Percentiles rank a stretch among this genome's conserved stretches.
Conservation (phyloP, 2,888 invertebrate genomes). For the Matsumyia berberina region DNA sequence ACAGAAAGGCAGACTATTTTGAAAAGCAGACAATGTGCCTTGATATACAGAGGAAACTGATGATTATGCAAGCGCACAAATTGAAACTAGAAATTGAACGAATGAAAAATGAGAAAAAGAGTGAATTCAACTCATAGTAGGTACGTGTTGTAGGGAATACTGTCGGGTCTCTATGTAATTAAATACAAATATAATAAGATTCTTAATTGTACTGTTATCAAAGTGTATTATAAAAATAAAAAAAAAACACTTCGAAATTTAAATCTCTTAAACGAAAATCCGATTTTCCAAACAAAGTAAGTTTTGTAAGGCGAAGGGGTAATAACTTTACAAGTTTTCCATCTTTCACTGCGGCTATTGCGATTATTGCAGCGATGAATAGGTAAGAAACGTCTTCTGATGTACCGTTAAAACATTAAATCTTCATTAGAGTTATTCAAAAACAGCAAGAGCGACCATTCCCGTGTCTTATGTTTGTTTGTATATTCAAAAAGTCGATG, state of each 20-base stretch:
- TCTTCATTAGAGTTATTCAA: too few species aligned
- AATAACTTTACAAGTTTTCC: too few species aligned
- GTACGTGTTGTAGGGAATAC: background rate
- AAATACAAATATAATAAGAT: constrained; percentile 14
- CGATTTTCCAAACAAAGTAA: too few species aligned
- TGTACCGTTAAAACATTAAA: too few species aligned
- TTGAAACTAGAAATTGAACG: constrained; percentile 62
- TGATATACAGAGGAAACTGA: constrained; percentile 58
- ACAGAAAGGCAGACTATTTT: constrained; percentile 63
- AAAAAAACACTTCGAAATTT: background rate
- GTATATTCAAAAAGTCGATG: too few species aligned
- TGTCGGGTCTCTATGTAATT: background rate
- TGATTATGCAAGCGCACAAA: constrained; percentile 66
- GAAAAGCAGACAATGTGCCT: constrained; percentile 58
- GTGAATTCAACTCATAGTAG: constrained; percentile 12
- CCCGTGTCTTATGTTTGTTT: too few species aligned
- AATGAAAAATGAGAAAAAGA: constrained; percentile 47
- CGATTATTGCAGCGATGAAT: too few species aligned
- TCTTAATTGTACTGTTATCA: constrained; percentile 1
- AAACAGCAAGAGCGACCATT: too few species aligned
- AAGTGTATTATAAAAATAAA: background rate
- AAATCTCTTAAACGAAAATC: too few species aligned
- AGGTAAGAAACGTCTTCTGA: too few species aligned
- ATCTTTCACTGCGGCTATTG: too few species aligned
- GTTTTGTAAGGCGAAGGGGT: too few species aligned